Evolutionary conservation across 1,140 invertebrate species (phyloP).

Genomic region (Eurytemora carolleeae): DNA sequence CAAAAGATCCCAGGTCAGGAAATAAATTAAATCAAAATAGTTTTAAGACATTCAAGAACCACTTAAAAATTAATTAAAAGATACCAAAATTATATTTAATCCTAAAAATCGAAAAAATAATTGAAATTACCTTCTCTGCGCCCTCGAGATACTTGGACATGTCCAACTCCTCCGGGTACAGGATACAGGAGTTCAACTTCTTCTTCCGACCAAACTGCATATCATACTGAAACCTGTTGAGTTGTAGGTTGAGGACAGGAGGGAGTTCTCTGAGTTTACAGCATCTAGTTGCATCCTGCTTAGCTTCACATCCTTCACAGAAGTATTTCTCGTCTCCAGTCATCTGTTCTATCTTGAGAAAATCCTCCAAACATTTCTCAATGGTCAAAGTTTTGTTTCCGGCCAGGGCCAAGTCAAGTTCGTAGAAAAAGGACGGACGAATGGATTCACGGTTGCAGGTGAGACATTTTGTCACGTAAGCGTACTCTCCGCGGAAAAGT

Average conservation of each 20-base stretch:
- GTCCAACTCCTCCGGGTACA: slow-evolving; percentile 45
- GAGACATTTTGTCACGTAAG: slow-evolving; percentile 41
- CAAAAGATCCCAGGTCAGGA: too few species aligned
- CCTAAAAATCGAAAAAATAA: too few species aligned
- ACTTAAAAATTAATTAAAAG: too few species aligned
- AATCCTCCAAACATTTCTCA: slow-evolving; percentile 38
- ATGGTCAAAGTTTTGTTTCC: slow-evolving; percentile 32
- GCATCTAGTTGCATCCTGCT: slow-evolving; percentile 39
- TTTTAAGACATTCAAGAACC: too few species aligned
- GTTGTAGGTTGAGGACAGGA: slow-evolving; percentile 47
- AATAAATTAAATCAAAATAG: too few species aligned
- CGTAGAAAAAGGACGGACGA: slow-evolving; percentile 40
- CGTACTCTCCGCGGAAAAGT: slow-evolving; percentile 41
- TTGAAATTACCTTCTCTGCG: not conserved
- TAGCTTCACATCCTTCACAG: slow-evolving; percentile 37
- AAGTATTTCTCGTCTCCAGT: slow-evolving; percentile 44
- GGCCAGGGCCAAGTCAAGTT: slow-evolving; percentile 40
- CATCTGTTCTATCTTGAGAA: slow-evolving; percentile 40
- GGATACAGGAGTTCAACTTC: slow-evolving; percentile 42
- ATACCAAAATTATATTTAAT: not conserved
- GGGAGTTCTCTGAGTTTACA: slow-evolving; percentile 39
- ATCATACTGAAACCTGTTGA: slow-evolving; percentile 46
- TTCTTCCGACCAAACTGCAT: slow-evolving; percentile 41
- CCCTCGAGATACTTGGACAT: slow-evolving; percentile 35
- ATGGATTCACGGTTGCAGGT: slow-evolving; percentile 37